Percentiles rank a stretch among this genome's conserved stretches.
phyloP scores from a whole-genome alignment of 2,797 vertebrate species.

The Scarus forsteni region DNA sequence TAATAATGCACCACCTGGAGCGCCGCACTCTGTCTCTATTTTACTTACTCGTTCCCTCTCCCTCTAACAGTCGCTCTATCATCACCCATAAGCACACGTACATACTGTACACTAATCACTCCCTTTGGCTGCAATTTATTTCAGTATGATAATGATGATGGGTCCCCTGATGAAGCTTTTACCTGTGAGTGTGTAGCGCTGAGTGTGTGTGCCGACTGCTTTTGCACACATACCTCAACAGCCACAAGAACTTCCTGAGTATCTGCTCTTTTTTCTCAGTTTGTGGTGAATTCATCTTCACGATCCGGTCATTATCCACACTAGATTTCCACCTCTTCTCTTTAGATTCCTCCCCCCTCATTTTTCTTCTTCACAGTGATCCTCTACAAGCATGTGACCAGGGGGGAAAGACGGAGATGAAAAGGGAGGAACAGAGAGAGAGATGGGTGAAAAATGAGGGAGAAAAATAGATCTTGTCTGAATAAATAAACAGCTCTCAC shows the following conservation, averaged over 20 bases:
- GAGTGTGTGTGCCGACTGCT: not conserved
- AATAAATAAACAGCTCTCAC: slow-evolving; percentile 65
- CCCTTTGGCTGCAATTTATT: slow-evolving; percentile 69
- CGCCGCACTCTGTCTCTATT: slow-evolving; percentile 50
- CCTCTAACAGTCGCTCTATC: not conserved
- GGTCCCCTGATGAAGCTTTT: slow-evolving; percentile 17
- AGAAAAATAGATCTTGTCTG: slow-evolving; percentile 50
- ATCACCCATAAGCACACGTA: slow-evolving; percentile 29
- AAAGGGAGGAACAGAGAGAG: not conserved
- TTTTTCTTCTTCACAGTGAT: slow-evolving; percentile 22
- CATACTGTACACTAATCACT: slow-evolving; percentile 51
- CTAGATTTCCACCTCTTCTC: slow-evolving; percentile 17
- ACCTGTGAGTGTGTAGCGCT: not conserved
- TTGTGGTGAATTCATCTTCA: not conserved
- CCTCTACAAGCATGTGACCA: slow-evolving; percentile 29
- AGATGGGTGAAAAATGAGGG: not conserved
- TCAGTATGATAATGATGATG: slow-evolving; percentile 53
- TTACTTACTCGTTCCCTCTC: slow-evolving; percentile 8
- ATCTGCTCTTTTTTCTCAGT: slow-evolving; percentile 8
- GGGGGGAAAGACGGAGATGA: slow-evolving; percentile 9
- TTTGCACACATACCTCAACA: slow-evolving; percentile 15
- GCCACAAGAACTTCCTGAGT: slow-evolving; percentile 18
- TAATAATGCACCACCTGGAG: slow-evolving; percentile 79
- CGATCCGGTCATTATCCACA: slow-evolving; percentile 8
- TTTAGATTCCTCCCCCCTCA: not conserved